Base-by-base conservation (phyloP, 2,888 invertebrate species). In the Diploptera punctata region DNA sequence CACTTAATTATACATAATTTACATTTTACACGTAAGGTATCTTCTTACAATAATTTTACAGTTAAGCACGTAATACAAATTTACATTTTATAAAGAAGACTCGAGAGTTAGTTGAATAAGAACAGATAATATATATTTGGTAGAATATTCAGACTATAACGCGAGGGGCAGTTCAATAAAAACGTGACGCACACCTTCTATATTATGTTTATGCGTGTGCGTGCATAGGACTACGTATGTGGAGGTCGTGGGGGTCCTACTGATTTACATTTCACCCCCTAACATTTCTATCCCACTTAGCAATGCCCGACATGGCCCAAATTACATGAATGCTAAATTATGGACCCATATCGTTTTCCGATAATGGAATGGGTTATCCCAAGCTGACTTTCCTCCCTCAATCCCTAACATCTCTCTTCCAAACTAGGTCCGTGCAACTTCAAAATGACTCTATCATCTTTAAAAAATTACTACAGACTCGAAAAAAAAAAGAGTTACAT, bases 301-400 rank as follows among this genome's bases (percentile, higher is more conserved):
- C 68, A 21, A 65, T 65, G 65, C 65, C 65, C 44, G 44, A 65
- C 47, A 69, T 47, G 69, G 60, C 44, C 69, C 61, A 69, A 69
- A 69, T 69, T 69, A 69, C 69, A 69, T 69, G 69, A 69, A 69
- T 72, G 61, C 72, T 68, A 72, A 72, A 72, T 72, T 72, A 72
- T 72, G 72, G 68, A 68, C 60, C 68, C 67, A 68, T 68, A 72
- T 72, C 72, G 72, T 72, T 72, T 72, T 72, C 72, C 72, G 47
- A 72, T 72, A 72, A 67, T 61, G 70, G 61, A 61, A 70, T 70
- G 60, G 70, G 61, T 70, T 61, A 61, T 44, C 61, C 47, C 61
- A n/a, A 44, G 60, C 26, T 10, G 33, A 47, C 9, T 18, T 31
- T 60, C 18, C 29, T 60, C 24, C 9, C 13, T 19, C 52, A 13